These are phyloP conservation scores for Heliothis virescens DNA, from an alignment of 1,140 invertebrate species.

Conservation along the genomic window DNA sequence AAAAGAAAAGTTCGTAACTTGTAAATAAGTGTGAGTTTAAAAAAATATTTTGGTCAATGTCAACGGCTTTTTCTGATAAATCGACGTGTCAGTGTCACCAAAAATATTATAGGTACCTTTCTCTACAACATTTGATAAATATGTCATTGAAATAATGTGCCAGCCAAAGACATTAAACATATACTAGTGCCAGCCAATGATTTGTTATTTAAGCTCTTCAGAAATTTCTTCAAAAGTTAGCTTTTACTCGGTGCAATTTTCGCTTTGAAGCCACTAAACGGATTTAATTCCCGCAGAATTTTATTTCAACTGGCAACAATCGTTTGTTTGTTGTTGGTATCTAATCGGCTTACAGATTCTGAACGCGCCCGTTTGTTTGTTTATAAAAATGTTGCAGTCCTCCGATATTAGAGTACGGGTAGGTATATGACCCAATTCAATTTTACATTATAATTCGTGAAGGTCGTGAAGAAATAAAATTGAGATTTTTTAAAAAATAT, in stretches of 20 bases:
- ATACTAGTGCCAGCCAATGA: neutral
- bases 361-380: neutral
- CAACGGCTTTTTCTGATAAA: neutral
- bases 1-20: no score
- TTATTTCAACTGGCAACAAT: conserved; percentile 15
- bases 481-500: no score
- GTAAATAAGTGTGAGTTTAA: no score
- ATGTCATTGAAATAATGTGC: neutral
- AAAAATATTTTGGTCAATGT: conserved; percentile 8
- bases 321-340: conserved; percentile 22
- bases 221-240: no score
- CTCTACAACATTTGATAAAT: neutral
- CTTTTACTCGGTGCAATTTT: conserved; percentile 24
- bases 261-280: conserved; percentile 27
- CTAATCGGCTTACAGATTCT: conserved; percentile 35
- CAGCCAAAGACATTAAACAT: no score
- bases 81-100: neutral
- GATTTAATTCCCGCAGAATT: conserved; percentile 22
- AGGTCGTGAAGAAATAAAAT: neutral
- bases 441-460: conserved; percentile 1
- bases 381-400: conserved; percentile 18
- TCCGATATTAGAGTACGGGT: neutral
- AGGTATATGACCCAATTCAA: neutral
- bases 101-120: neutral
- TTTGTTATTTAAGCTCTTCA: neutral